These are phyloP conservation scores for Morus bassanus DNA, from an alignment of 2,797 vertebrate genomes.

Conservation along the genomic window DNA sequence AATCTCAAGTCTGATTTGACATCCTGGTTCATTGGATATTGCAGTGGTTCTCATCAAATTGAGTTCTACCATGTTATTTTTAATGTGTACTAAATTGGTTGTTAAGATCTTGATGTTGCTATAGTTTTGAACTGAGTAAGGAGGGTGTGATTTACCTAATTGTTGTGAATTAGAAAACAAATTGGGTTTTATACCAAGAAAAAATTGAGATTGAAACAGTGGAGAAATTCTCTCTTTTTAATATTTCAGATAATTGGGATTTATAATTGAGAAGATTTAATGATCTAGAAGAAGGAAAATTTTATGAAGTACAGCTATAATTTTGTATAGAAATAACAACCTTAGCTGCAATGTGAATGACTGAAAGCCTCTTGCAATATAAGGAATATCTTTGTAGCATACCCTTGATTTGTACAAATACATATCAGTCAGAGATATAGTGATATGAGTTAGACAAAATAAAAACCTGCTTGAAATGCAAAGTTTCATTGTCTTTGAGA, in stretches of 20 bases:
- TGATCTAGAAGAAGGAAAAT: neutral
- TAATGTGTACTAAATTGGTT: neutral
- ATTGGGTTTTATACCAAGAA: neutral
- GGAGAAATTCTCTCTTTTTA: neutral
- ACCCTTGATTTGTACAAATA: neutral
- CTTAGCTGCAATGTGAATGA: neutral
- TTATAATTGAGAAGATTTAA: neutral
- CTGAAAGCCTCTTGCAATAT: neutral
- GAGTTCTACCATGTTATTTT: neutral
- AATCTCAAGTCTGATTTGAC: neutral
- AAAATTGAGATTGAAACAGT: neutral
- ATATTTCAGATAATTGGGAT: neutral
- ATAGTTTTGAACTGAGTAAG: neutral
- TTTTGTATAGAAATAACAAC: neutral
- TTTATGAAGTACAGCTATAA: neutral
- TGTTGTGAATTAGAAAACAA: neutral
- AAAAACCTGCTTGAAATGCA: neutral
- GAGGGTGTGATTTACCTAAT: neutral
- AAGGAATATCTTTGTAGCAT: neutral
- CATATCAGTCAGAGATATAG: rapidly evolving
- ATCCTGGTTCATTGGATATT: neutral
- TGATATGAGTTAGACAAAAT: neutral
- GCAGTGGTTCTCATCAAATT: neutral
- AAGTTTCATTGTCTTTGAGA: neutral
- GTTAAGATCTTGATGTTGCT: neutral